These are phyloP conservation scores for Frankliniella intonsa DNA, from an alignment of 2,888 invertebrate genomes.

Conservation along the genomic window DNA sequence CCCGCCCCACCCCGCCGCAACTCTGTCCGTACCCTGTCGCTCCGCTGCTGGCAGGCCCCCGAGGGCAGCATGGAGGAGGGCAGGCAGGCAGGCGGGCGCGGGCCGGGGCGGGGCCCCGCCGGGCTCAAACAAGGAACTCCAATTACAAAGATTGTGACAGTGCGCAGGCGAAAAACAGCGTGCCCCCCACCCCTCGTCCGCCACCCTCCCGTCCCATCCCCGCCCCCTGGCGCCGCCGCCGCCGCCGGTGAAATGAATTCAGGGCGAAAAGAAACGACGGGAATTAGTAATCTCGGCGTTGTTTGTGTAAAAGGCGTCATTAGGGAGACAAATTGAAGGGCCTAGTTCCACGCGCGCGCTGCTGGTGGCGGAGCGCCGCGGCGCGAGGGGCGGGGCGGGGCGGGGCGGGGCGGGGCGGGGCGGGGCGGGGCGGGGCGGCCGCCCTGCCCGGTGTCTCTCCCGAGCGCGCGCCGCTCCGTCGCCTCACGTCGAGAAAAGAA, in stretches of 20 bases:
- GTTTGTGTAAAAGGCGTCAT: conserved; percentile 22
- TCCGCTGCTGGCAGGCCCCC: not conserved
- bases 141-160: conserved; percentile 27
- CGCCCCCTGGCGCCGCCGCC: not conserved
- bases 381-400: not conserved
- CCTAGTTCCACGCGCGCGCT: not conserved
- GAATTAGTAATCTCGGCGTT: conserved; percentile 22
- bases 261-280: conserved; percentile 22
- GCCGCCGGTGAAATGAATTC: conserved; percentile 19
- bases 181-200: not conserved
- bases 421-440: no score
- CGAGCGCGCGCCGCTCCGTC: not conserved
- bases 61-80: not conserved
- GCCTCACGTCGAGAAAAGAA: not conserved
- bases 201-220: not conserved
- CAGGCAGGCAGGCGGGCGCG: not conserved
- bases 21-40: not conserved
- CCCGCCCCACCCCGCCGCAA: not conserved
- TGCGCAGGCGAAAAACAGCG: conserved; percentile 21
- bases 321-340: conserved; percentile 13
- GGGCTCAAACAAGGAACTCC: conserved; percentile 22
- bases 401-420: not conserved
- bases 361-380: no score
- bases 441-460: not conserved
- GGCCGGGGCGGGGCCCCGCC: no score